These are phyloP conservation scores for Falco punctatus DNA, from an alignment of 2,113 vertebrate genomes.

Conservation along the genomic window DNA sequence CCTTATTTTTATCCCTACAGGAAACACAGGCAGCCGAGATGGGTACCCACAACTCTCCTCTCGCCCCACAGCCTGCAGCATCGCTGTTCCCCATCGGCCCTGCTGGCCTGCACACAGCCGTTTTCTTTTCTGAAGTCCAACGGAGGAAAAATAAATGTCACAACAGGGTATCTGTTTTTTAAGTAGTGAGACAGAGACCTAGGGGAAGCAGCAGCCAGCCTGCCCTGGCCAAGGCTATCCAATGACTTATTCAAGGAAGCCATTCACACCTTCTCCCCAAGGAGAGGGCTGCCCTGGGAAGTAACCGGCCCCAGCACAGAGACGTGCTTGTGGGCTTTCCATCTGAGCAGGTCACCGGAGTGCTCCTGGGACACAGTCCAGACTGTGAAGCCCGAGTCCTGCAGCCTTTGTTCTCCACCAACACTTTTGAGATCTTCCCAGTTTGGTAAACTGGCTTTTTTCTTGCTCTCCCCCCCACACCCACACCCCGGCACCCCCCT, in stretches of 20 bases:
- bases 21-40: neutral
- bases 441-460: neutral
- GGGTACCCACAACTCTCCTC: neutral
- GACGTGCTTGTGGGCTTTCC: conserved; percentile 20
- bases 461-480: neutral
- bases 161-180: conserved; percentile 54
- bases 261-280: conserved; percentile 71
- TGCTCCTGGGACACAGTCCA: neutral
- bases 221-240: conserved; percentile 42
- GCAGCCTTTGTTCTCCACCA: conserved; percentile 37
- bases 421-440: neutral
- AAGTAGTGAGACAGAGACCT: conserved; percentile 1
- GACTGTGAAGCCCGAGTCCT: neutral
- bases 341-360: neutral
- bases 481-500: neutral
- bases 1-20: neutral
- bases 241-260: conserved; percentile 62
- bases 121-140: neutral
- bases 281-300: conserved; percentile 38
- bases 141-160: conserved; percentile 24
- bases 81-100: fast-evolving
- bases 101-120: neutral
- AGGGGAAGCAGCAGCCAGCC: conserved; percentile 12
- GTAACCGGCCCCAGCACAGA: conserved; percentile 47
- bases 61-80: neutral